Percentiles rank a stretch among this genome's conserved stretches.
Conservation (phyloP, 1,140 invertebrate genomes). For the Atta colombica region DNA sequence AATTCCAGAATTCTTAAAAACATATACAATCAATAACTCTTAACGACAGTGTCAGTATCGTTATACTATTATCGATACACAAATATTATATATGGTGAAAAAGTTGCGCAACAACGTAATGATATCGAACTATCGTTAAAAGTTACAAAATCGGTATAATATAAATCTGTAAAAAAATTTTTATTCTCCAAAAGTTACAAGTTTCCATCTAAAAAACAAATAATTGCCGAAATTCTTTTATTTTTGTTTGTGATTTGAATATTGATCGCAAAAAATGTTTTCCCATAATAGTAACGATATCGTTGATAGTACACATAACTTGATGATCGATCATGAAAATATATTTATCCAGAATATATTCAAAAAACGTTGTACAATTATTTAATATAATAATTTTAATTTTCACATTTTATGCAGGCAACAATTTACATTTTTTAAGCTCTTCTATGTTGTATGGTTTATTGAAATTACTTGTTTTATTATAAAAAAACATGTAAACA, state of each 20-base stretch:
- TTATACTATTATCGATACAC: too few species aligned
- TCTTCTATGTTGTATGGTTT: not conserved
- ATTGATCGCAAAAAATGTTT: not conserved
- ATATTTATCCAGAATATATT: not conserved
- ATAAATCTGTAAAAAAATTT: not conserved
- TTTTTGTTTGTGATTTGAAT: not conserved
- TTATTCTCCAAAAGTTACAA: not conserved
- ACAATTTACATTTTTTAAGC: not conserved
- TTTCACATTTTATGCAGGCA: not conserved
- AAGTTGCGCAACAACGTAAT: too few species aligned
- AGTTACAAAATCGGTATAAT: too few species aligned
- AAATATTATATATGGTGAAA: too few species aligned
- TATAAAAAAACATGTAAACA: not conserved
- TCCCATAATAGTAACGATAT: conserved; percentile 1
- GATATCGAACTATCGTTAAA: too few species aligned
- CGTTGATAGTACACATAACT: not conserved
- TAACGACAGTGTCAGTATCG: too few species aligned
- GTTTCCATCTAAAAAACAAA: not conserved
- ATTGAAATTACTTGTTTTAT: not conserved
- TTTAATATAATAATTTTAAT: too few species aligned
- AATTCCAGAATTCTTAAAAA: not conserved
- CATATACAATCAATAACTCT: not conserved
- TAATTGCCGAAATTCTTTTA: not conserved
- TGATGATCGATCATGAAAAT: not conserved
- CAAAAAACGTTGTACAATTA: not conserved